Percentiles rank a stretch among this genome's conserved stretches.
Conservation (phyloP, 35 echinoderm and acorn worm genomes). For the Nesometra sesokonis region DNA sequence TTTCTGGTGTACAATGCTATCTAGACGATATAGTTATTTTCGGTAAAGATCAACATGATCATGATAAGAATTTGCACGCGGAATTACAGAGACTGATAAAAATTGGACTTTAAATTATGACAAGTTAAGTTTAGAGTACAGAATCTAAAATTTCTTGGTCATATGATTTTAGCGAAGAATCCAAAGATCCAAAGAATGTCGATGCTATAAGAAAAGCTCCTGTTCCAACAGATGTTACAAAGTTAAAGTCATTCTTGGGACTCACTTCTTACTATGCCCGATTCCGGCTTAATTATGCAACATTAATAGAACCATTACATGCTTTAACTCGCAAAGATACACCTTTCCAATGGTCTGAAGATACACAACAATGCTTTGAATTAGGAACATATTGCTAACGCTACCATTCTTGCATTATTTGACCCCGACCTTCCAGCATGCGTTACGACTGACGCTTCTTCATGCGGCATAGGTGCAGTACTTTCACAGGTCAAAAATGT, state of each 20-base stretch:
- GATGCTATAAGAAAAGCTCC: constrained; percentile 10
- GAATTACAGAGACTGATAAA: background rate
- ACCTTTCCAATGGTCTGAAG: constrained; percentile 5
- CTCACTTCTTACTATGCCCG: constrained; percentile 28
- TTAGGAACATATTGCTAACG: background rate
- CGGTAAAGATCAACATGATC: constrained; percentile 2
- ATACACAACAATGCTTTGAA: background rate
- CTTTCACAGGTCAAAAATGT: constrained; percentile 21
- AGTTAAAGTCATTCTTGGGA: constrained; percentile 31
- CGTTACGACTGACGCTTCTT: constrained; percentile 43
- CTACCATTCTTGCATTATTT: constrained; percentile 13
- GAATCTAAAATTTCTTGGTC: constrained; percentile 17
- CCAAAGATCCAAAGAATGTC: background rate
- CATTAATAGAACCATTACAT: constrained; percentile 29
- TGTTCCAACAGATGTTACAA: too few relatives aligned
- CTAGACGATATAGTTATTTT: too few relatives aligned
- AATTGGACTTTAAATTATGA: constrained; percentile 20
- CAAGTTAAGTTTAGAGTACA: constrained; percentile 25
- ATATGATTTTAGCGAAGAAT: constrained; percentile 15
- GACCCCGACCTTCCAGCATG: background rate
- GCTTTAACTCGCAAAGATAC: constrained; percentile 23
- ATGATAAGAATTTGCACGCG: background rate
- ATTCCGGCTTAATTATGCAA: too few relatives aligned
- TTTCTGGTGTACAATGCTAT: too few relatives aligned
- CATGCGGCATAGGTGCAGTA: constrained; percentile 15